A percentile compares a stretch with the other conserved stretches of the same genome.
Evolutionary conservation across 1,140 invertebrate species (phyloP).

Genomic region (Nasonia giraulti): DNA sequence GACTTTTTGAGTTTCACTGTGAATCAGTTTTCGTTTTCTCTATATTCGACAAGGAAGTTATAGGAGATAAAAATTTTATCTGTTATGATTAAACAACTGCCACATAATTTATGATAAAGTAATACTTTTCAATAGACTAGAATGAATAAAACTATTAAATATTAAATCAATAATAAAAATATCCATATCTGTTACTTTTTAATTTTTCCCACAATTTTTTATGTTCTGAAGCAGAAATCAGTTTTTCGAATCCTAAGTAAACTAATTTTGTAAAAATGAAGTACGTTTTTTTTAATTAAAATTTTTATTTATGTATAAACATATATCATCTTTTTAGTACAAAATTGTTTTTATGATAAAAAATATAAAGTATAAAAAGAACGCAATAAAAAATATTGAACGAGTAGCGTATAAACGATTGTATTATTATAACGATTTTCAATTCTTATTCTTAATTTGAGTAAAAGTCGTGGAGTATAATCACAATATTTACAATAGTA

Average conservation of each 20-base stretch:
- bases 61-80: constrained; percentile 29
- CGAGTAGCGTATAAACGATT: background rate
- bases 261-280: background rate
- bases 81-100: constrained; percentile 50
- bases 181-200: background rate
- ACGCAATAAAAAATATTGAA: background rate
- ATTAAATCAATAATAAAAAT: constrained; percentile 32
- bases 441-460: background rate
- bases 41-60: background rate
- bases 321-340: constrained; percentile 12
- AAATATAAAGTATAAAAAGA: background rate
- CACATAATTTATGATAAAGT: constrained; percentile 50
- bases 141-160: constrained; percentile 46
- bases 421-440: background rate
- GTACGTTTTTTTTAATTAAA: background rate
- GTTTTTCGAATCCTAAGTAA: background rate
- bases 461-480: background rate
- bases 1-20: background rate
- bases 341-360: background rate
- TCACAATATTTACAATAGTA: background rate
- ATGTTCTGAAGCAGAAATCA: background rate
- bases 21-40: background rate
- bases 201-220: background rate
- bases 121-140: constrained; percentile 49
- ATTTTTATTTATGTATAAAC: background rate